Evolutionary conservation across 1,140 invertebrate species (phyloP).

Genomic region (Caenorhabditis inopinata): DNA sequence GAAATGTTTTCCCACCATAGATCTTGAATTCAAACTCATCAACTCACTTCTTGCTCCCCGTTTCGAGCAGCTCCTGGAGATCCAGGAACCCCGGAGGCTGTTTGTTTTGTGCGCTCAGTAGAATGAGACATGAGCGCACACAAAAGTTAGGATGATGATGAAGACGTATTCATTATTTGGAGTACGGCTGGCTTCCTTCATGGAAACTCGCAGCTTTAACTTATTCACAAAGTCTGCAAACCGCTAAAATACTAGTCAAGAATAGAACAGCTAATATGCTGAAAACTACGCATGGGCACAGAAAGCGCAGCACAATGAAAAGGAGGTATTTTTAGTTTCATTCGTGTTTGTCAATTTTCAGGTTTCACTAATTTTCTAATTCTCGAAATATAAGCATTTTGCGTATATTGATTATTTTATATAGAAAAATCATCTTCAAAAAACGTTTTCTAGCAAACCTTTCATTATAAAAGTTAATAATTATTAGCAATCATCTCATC

Average conservation of each 20-base stretch:
- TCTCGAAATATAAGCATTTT: no score
- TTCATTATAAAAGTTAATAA: no score
- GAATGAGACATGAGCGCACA: conserved; percentile 24
- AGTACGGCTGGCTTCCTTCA: background rate
- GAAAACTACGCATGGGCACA: conserved; percentile 4
- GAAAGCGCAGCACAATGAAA: conserved; percentile 23
- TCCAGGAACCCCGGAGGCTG: conserved; percentile 26
- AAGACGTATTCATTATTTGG: conserved; percentile 29
- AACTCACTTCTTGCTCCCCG: background rate
- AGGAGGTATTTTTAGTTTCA: background rate
- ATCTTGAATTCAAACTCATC: no score
- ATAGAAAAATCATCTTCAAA: no score
- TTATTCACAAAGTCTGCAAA: background rate
- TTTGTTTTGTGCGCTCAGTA: conserved; percentile 11
- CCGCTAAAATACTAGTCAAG: background rate
- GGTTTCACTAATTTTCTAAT: no score
- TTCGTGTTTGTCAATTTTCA: no score
- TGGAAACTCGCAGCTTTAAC: background rate
- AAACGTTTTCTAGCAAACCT: no score
- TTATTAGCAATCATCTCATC: no score
- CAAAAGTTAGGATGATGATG: conserved; percentile 30
- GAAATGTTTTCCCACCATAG: no score
- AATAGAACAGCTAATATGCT: no score
- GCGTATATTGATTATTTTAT: no score
- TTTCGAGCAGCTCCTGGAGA: background rate